These are phyloP conservation scores for Pipra filicauda DNA, from an alignment of 2,113 vertebrate species.

Conservation along the genomic window DNA sequence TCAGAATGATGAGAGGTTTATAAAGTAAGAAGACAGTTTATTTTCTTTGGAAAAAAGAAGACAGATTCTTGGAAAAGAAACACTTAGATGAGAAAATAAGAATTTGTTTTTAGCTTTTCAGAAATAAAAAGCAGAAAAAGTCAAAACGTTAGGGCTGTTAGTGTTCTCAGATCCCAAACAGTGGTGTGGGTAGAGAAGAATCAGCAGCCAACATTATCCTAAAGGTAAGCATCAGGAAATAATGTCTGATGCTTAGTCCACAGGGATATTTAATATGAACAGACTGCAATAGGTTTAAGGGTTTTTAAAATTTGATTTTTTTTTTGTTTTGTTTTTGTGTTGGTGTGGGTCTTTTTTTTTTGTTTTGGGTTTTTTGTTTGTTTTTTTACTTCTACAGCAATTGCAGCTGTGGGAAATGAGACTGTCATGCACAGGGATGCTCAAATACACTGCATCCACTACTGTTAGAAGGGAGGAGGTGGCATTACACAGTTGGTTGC, in stretches of 20 bases:
- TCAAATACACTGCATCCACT: background rate
- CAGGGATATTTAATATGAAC: background rate
- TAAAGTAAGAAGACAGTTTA: background rate
- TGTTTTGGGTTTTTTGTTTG: no score
- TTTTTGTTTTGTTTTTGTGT: background rate
- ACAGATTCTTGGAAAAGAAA: slow-evolving; percentile 15
- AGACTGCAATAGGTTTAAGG: background rate
- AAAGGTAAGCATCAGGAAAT: background rate
- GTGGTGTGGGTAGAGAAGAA: background rate
- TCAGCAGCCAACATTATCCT: background rate
- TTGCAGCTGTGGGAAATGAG: background rate
- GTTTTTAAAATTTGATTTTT: background rate
- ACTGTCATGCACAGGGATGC: background rate
- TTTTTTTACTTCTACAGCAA: background rate
- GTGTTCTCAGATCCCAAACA: background rate
- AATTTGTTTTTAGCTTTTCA: background rate
- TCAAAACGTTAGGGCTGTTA: background rate
- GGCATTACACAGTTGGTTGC: background rate
- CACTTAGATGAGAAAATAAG: background rate
- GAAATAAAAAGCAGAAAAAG: background rate
- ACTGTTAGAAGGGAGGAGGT: background rate
- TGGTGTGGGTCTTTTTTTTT: background rate
- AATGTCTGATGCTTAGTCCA: background rate
- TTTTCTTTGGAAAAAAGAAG: slow-evolving; percentile 10
- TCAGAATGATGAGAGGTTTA: background rate